Evolutionary conservation across 2,888 invertebrate species (phyloP).

Genomic region (Netelia melanura): DNA sequence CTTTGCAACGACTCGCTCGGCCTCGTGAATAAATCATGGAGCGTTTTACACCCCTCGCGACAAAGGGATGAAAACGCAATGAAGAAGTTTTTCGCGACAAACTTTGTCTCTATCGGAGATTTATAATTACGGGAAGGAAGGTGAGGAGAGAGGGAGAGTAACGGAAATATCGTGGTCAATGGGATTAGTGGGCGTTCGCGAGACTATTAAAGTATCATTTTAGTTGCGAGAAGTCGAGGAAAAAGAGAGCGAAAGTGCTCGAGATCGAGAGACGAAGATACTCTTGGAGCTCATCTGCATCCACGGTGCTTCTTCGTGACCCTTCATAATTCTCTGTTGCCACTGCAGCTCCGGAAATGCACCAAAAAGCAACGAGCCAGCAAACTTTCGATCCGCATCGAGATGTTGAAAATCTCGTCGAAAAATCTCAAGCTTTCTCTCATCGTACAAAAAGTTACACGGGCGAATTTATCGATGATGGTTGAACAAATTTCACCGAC

Average conservation of each 20-base stretch:
- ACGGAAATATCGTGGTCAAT: background rate
- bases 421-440: slow-evolving; percentile 21
- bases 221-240: background rate
- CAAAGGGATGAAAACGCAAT: background rate
- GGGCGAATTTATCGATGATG: too few relatives aligned
- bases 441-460: background rate
- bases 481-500: too few relatives aligned
- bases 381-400: slow-evolving; percentile 31
- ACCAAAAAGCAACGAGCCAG: slow-evolving; percentile 27
- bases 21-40: slow-evolving; percentile 34
- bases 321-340: slow-evolving; percentile 23
- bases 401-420: slow-evolving; percentile 27
- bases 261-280: slow-evolving; percentile 17
- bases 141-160: background rate
- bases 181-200: too few relatives aligned
- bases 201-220: background rate
- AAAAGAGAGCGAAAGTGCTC: slow-evolving; percentile 19
- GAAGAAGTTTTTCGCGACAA: slow-evolving; percentile 1
- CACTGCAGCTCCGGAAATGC: slow-evolving; percentile 61
- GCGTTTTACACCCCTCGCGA: background rate
- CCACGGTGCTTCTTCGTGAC: slow-evolving; percentile 27
- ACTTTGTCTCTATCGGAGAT: slow-evolving; percentile 28
- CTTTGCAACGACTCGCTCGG: background rate
- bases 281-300: slow-evolving; percentile 53
- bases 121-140: slow-evolving; percentile 24